Conservation (phyloP, 2,797 vertebrate genomes). For the Acipenser transmontanus region DNA sequence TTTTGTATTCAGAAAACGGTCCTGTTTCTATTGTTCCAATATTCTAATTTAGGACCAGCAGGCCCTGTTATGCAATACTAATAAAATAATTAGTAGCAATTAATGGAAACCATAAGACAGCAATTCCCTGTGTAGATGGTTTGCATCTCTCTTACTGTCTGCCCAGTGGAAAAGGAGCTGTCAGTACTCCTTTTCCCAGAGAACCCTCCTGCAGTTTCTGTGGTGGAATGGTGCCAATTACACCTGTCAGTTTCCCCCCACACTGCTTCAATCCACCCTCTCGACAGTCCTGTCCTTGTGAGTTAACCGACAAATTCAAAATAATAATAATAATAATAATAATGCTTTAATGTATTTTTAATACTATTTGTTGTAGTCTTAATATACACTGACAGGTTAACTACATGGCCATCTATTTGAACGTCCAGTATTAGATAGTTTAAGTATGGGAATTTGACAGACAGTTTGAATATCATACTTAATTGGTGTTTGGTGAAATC, state of each 20-base stretch:
- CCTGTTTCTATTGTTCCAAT: too few relatives aligned
- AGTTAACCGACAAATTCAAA: too few relatives aligned
- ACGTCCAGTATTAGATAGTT: too few relatives aligned
- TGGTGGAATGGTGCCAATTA: constrained; percentile 20
- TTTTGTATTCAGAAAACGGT: too few relatives aligned
- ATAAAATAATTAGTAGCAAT: constrained; percentile 23
- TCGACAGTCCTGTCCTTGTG: not conserved
- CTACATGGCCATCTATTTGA: too few relatives aligned
- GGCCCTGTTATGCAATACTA: not conserved
- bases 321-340: too few relatives aligned
- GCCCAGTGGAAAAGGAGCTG: constrained; percentile 14
- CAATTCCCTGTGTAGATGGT: constrained; percentile 17
- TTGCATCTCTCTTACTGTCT: constrained; percentile 5
- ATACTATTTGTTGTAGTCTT: too few relatives aligned
- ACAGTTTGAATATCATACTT: constrained; percentile 21
- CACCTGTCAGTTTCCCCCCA: constrained; percentile 14
- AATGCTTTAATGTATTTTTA: too few relatives aligned
- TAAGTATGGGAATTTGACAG: too few relatives aligned
- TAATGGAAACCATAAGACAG: constrained; percentile 21
- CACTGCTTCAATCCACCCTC: constrained; percentile 10
- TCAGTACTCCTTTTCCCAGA: constrained; percentile 19
- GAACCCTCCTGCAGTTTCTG: not conserved
- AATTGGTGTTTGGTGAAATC: constrained; percentile 46
- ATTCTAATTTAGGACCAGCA: too few relatives aligned
- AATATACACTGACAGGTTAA: too few relatives aligned